Evolutionary conservation across 2,888 invertebrate species (phyloP), one percentile per base, ranked within the genome.

Genomic region (Polydrusus cervinus): DNA sequence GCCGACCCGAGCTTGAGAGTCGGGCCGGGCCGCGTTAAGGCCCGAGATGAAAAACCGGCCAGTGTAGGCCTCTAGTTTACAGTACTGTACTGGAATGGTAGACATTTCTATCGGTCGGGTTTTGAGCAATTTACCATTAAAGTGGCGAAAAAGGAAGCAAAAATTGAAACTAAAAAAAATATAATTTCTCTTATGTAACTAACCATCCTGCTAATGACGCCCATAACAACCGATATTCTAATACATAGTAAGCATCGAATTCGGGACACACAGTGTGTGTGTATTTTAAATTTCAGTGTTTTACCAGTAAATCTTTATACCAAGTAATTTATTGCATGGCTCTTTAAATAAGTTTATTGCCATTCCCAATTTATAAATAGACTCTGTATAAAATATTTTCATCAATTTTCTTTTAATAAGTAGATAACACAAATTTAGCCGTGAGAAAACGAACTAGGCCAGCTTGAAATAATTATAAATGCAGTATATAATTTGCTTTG

Each of bases 281-380:
- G 8, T n/a, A 55, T 55, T 30, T 30, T 30, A 20, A 38, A n/a
- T 45, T 25, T 8, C 47, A 47, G 8, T 45, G n/a, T 47, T 64
- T 43, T 47, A 20, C 9, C 30, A 64, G 20, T 40, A 62, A 18
- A 45, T 64, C 45, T 47, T 64, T 64, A 14, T 47, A 14, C 14
- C 30, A 64, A n/a, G 11, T 55, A 64, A 45, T 64, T 64, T 45
- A 45, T 64, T 18, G 47, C 11, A 7, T 47, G n/a, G 14, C 47
- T 64, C n/a, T 64, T 61, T 61, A 61, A 61, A 61, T 64, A 64
- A 14, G 45, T 64, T 64, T 64, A 30, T 30, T 45, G 64, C 47
- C 47, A 16, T 30, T 64, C 30, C 64, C 47, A 64, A 16, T 64
- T 64, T 64, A 64, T 64, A 45, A 45, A 64, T 64, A 64, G 47